Percentiles rank a stretch among this genome's conserved stretches.
These are phyloP conservation scores for Camelus bactrianus DNA, from an alignment of 2,113 vertebrate genomes.

Conservation along the genomic window DNA sequence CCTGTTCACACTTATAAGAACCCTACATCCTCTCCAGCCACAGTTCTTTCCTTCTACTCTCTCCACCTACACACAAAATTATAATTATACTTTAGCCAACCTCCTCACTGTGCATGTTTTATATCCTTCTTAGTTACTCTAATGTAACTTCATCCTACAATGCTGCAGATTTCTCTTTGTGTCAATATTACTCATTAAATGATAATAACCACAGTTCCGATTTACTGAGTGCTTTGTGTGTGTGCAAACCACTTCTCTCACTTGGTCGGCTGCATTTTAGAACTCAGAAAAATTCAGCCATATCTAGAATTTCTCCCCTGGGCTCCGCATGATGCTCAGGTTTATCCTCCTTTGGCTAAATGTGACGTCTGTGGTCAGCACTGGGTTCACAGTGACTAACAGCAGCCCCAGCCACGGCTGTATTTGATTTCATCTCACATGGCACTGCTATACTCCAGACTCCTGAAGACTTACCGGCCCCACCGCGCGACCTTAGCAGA, in stretches of 20 bases:
- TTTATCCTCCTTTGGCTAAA: slow-evolving; percentile 45
- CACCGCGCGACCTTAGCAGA: not conserved
- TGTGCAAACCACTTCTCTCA: not conserved
- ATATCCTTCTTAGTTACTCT: not conserved
- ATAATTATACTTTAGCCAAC: not conserved
- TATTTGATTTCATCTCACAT: slow-evolving; percentile 26
- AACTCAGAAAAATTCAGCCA: not conserved
- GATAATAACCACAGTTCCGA: not conserved
- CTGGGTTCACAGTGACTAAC: not conserved
- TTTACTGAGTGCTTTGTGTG: not conserved
- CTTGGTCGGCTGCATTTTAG: not conserved
- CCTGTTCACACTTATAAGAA: not conserved
- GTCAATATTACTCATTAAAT: not conserved
- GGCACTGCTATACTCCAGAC: not conserved
- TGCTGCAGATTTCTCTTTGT: not conserved
- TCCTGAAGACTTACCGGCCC: not conserved
- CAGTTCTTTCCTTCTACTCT: not conserved
- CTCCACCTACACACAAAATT: not conserved
- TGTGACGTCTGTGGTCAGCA: not conserved
- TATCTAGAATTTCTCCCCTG: not conserved
- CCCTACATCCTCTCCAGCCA: not conserved
- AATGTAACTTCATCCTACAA: not conserved
- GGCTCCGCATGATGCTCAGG: not conserved
- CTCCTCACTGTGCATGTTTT: not conserved
- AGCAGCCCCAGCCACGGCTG: not conserved